Percentiles rank a stretch among this genome's conserved stretches.
phyloP scores from a whole-genome alignment of 2,113 vertebrate species.

The Narcine bancroftii region DNA sequence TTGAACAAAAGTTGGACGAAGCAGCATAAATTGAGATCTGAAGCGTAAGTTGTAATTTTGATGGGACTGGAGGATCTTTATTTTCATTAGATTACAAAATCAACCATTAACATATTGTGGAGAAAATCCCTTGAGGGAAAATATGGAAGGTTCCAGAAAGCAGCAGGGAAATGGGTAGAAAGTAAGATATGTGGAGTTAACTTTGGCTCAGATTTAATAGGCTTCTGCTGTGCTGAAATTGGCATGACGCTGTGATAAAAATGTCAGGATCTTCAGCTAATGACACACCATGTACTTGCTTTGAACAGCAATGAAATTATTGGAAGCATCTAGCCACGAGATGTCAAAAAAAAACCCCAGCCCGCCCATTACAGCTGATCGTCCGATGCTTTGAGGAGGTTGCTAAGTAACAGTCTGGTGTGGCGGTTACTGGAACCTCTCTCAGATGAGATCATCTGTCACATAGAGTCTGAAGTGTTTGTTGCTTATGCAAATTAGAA shows the following conservation, averaged over 20 bases:
- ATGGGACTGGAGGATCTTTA: background rate
- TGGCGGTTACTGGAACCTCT: background rate
- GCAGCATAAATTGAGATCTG: background rate
- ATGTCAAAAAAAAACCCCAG: background rate
- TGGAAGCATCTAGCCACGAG: background rate
- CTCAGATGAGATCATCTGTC: background rate
- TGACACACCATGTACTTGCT: background rate
- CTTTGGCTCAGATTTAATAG: background rate
- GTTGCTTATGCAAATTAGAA: background rate
- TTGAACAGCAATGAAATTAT: background rate
- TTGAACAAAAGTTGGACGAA: background rate
- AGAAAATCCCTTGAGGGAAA: background rate
- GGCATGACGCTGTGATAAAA: background rate
- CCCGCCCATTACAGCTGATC: background rate
- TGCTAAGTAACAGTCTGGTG: background rate
- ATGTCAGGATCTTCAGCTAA: background rate
- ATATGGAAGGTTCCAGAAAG: background rate
- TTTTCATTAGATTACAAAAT: background rate
- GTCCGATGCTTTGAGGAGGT: background rate
- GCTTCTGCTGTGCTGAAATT: background rate
- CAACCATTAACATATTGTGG: background rate
- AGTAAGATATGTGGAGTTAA: background rate
- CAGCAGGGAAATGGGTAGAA: background rate
- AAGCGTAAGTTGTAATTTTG: background rate
- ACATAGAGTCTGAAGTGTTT: background rate